A percentile compares a stretch with the other conserved stretches of the same genome.
phyloP scores from a whole-genome alignment of 2,113 vertebrate genomes.

The Monopterus albus region DNA sequence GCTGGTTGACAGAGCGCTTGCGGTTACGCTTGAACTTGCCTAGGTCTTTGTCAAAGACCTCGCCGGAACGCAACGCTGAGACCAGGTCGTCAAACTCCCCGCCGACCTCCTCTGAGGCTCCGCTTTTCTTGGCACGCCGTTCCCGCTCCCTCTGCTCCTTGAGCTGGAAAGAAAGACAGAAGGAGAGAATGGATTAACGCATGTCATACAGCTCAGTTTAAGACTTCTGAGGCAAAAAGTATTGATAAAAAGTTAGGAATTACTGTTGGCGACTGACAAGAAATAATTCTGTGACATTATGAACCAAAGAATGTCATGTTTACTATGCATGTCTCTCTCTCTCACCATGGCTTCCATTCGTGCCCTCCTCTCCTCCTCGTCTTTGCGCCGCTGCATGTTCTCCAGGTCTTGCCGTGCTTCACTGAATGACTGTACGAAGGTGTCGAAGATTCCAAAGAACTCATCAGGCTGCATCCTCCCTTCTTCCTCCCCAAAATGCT shows the following conservation, averaged over 20 bases:
- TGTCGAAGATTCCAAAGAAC: slow-evolving; percentile 98
- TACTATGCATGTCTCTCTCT: background rate
- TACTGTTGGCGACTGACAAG: too few relatives aligned
- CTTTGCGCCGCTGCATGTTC: slow-evolving; percentile 94
- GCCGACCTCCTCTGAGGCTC: slow-evolving; percentile 89
- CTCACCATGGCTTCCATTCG: slow-evolving; percentile 96
- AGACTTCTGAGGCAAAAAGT: background rate
- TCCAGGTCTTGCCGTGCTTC: slow-evolving; percentile 96
- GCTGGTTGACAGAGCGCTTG: slow-evolving; percentile 91
- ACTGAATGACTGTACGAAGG: slow-evolving; percentile 93
- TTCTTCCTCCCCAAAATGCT: slow-evolving; percentile 93
- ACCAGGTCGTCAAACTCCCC: slow-evolving; percentile 98
- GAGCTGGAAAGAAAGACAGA: slow-evolving; percentile 83
- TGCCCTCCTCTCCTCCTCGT: slow-evolving; percentile 93
- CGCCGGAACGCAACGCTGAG: slow-evolving; percentile 92
- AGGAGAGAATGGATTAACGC: background rate
- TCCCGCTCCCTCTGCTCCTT: slow-evolving; percentile 96
- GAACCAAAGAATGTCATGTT: too few relatives aligned
- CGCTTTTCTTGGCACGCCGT: slow-evolving; percentile 87
- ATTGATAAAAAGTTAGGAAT: background rate
- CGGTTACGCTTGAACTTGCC: slow-evolving; percentile 97
- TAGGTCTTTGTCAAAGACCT: slow-evolving; percentile 99
- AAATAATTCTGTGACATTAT: too few relatives aligned
- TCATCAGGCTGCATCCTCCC: slow-evolving; percentile 95
- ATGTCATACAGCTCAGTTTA: background rate